Percentiles rank a stretch among this genome's conserved stretches.
phyloP scores from a whole-genome alignment of 1,140 invertebrate genomes.

The Neomicropteryx cornuta region DNA sequence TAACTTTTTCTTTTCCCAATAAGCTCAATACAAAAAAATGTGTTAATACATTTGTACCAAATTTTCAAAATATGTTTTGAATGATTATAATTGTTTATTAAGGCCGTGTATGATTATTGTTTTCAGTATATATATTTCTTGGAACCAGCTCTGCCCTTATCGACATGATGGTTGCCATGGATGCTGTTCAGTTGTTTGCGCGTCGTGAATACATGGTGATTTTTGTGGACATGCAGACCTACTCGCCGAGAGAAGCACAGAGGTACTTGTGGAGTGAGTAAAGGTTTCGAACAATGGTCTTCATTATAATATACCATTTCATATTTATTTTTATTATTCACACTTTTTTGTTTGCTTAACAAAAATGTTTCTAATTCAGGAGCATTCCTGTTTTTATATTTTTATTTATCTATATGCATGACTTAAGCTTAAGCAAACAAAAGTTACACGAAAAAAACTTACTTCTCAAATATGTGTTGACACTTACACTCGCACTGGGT shows the following conservation, averaged over 20 bases:
- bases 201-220: slow-evolving; percentile 93
- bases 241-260: slow-evolving; percentile 59
- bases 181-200: slow-evolving; percentile 72
- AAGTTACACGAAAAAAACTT: too few species aligned
- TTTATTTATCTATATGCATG: too few species aligned
- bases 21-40: too few species aligned
- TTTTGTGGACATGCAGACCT: slow-evolving; percentile 84
- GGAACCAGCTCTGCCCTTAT: slow-evolving; percentile 69
- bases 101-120: slow-evolving; percentile 12
- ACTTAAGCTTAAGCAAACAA: too few species aligned
- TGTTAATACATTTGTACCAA: too few species aligned
- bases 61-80: slow-evolving; percentile 52
- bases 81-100: slow-evolving; percentile 28
- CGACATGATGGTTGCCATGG: slow-evolving; percentile 85
- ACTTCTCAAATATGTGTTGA: too few species aligned
- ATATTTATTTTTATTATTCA: slow-evolving; percentile 7
- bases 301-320: too few species aligned
- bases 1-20: too few species aligned
- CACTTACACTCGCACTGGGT: too few species aligned
- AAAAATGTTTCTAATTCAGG: too few species aligned
- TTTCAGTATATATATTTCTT: slow-evolving; percentile 86
- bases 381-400: too few species aligned
- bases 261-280: slow-evolving; percentile 85
- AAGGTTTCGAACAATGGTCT: slow-evolving; percentile 7
- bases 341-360: not conserved